A percentile compares a stretch with the other conserved stretches of the same genome.
Conservation (phyloP, 2,113 vertebrate genomes). For the Theristicus caerulescens region DNA sequence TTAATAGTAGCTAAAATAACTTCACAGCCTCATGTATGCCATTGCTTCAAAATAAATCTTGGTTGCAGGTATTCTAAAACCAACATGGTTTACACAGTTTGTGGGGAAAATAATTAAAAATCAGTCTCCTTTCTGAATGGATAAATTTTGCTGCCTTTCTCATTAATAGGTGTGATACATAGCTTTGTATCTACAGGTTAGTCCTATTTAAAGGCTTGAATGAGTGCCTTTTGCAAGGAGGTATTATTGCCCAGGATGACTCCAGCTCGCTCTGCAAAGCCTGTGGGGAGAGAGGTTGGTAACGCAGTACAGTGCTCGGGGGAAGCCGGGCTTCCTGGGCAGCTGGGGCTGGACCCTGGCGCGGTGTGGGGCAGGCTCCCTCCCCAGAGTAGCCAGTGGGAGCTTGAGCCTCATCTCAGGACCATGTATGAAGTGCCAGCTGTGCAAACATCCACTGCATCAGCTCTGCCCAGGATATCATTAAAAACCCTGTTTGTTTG, state of each 20-base stretch:
- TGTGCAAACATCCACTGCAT: neutral
- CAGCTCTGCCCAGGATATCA: neutral
- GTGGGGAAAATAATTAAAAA: neutral
- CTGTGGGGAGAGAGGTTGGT: neutral
- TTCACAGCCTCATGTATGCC: neutral
- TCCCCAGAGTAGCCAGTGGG: neutral
- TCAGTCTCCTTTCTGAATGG: neutral
- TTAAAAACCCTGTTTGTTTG: neutral
- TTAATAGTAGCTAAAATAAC: neutral
- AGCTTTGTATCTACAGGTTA: neutral
- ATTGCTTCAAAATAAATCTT: neutral
- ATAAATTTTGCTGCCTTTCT: neutral
- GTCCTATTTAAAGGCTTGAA: neutral
- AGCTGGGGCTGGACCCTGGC: neutral
- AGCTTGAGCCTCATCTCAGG: neutral
- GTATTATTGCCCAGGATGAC: neutral
- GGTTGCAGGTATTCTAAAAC: neutral
- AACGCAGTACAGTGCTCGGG: neutral
- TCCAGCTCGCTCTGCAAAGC: neutral
- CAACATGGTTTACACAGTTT: neutral
- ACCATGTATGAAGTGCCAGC: neutral
- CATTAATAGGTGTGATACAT: neutral
- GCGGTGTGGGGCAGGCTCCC: rapidly evolving
- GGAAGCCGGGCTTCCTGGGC: neutral
- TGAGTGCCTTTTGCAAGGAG: neutral